phyloP scores from a whole-genome alignment of 2,113 vertebrate genomes.

The Xenus cinereus region DNA sequence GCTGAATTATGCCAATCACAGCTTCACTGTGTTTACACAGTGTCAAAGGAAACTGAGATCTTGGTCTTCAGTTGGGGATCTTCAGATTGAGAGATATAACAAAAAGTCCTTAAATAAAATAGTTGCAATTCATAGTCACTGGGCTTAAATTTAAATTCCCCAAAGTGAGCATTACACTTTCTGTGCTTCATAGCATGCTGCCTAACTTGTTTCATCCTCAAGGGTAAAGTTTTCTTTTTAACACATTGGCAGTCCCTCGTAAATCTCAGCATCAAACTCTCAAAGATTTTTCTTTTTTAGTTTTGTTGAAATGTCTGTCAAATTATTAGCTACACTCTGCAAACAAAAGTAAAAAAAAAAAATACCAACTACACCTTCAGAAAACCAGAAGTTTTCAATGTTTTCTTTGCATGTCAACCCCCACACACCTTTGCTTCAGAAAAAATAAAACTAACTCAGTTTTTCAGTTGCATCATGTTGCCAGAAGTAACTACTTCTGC shows the following conservation, averaged over 20 bases:
- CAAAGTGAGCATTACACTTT: neutral
- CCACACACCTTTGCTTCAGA: neutral
- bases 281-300: neutral
- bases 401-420: neutral
- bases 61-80: neutral
- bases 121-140: neutral
- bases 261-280: neutral
- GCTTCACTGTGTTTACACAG: neutral
- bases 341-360: neutral
- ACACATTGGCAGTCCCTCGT: neutral
- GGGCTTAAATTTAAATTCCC: neutral
- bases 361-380: neutral
- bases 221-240: neutral
- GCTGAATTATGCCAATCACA: neutral
- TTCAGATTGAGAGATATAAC: neutral
- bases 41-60: neutral
- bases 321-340: neutral
- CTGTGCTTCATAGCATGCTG: neutral
- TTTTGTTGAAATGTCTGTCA: neutral
- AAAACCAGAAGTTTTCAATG: neutral
- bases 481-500: neutral
- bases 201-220: neutral
- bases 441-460: neutral
- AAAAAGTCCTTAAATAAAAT: neutral
- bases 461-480: neutral